These are phyloP conservation scores for Myotis daubentonii DNA, from an alignment of 2,797 vertebrate species.

Conservation along the genomic window DNA sequence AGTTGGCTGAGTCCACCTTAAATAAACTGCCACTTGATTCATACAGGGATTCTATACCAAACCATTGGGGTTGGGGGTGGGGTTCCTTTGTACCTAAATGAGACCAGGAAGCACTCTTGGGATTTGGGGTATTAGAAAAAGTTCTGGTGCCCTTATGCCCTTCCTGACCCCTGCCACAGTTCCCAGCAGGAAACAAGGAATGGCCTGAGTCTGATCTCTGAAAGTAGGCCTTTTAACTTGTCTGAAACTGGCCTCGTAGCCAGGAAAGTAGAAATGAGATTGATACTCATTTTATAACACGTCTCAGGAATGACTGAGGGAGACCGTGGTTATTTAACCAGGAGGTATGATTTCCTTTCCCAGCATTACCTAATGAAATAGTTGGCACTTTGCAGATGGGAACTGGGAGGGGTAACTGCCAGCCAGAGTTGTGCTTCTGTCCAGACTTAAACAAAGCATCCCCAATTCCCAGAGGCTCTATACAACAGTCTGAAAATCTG, in stretches of 20 bases:
- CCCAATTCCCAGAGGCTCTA: slow-evolving; percentile 13
- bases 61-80: neutral
- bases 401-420: neutral
- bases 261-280: neutral
- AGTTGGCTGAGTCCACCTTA: neutral
- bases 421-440: slow-evolving; percentile 24
- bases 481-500: neutral
- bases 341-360: slow-evolving; percentile 20
- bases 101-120: neutral
- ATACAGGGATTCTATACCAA: neutral
- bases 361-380: neutral
- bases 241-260: neutral
- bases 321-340: neutral
- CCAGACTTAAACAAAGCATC: slow-evolving; percentile 23
- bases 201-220: neutral
- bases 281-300: neutral
- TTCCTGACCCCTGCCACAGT: neutral
- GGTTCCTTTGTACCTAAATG: neutral
- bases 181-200: slow-evolving; percentile 18
- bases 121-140: slow-evolving; percentile 3
- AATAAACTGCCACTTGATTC: neutral
- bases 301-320: neutral
- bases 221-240: slow-evolving; percentile 23
- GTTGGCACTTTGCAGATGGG: slow-evolving; percentile 44
- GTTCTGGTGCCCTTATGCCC: neutral